Percentiles rank a stretch among this genome's conserved stretches.
Evolutionary conservation across 2,797 vertebrate species (phyloP).

Genomic region (Erpetoichthys calabaricus): DNA sequence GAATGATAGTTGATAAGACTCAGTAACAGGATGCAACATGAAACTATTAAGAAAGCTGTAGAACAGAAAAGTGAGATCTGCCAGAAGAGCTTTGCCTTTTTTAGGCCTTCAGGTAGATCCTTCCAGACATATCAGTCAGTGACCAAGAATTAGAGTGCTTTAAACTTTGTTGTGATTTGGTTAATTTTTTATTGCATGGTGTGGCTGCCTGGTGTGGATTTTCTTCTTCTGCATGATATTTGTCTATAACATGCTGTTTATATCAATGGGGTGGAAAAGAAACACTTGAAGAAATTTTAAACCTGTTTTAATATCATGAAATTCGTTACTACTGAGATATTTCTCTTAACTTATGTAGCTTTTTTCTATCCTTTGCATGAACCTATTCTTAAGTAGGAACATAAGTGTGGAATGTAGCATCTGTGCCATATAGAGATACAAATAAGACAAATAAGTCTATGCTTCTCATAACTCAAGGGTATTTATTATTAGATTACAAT

Average conservation of each 20-base stretch:
- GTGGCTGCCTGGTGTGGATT: conserved; percentile 54
- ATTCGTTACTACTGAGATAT: conserved; percentile 79
- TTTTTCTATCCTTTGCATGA: conserved; percentile 59
- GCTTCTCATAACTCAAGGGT: conserved; percentile 29
- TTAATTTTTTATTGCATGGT: conserved; percentile 53
- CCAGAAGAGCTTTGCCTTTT: conserved; percentile 10
- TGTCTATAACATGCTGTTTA: conserved; percentile 42
- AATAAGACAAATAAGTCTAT: conserved; percentile 23
- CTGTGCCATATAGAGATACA: conserved; percentile 48
- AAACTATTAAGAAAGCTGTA: conserved; percentile 26
- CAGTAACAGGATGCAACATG: conserved; percentile 18
- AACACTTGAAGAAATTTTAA: conserved; percentile 83
- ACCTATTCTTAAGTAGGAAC: conserved; percentile 41
- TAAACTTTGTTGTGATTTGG: conserved; percentile 34
- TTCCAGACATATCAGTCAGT: conserved; percentile 24
- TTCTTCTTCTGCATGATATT: conserved; percentile 76
- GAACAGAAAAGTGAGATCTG: conserved; percentile 16
- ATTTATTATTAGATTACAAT: conserved; percentile 38
- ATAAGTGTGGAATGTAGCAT: conserved; percentile 36
- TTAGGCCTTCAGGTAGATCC: conserved; percentile 17
- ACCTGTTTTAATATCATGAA: conserved; percentile 67
- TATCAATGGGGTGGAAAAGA: conserved; percentile 14
- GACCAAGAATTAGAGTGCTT: conserved; percentile 21
- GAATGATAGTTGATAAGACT: conserved; percentile 19
- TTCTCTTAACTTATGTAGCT: conserved; percentile 43